These are phyloP conservation scores for Episyrphus balteatus DNA, from an alignment of 1,140 invertebrate genomes.

Conservation along the genomic window DNA sequence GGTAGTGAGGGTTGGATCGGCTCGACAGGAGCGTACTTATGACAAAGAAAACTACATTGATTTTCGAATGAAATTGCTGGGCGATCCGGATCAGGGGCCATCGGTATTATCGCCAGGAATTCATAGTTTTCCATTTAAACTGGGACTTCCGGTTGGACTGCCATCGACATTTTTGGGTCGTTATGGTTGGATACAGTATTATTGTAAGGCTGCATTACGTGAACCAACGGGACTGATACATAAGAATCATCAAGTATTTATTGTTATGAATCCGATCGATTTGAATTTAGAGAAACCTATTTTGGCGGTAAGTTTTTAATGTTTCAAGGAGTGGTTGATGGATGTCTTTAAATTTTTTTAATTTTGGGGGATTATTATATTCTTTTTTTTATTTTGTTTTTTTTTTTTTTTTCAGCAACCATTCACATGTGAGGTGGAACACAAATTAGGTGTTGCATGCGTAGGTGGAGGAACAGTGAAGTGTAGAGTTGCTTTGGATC, in stretches of 20 bases:
- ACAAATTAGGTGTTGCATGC: constrained; percentile 74
- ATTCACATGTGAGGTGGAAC: constrained; percentile 81
- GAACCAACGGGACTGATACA: constrained; percentile 84
- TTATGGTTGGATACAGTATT: constrained; percentile 93
- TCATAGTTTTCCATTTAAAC: constrained; percentile 90
- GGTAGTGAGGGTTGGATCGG: constrained; percentile 68
- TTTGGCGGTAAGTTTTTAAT: constrained; percentile 56
- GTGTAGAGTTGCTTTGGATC: constrained; percentile 74
- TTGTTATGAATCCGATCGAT: constrained; percentile 93
- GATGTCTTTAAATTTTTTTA: neutral
- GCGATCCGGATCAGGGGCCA: constrained; percentile 70
- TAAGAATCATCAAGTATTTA: constrained; percentile 94
- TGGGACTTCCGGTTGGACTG: constrained; percentile 77
- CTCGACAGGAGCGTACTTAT: constrained; percentile 68
- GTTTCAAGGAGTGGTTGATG: neutral
- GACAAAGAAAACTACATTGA: constrained; percentile 93
- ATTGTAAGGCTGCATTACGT: constrained; percentile 79
- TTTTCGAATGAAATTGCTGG: constrained; percentile 83
- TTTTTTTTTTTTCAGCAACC: constrained; percentile 58
- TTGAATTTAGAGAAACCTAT: constrained; percentile 82
- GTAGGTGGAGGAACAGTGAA: constrained; percentile 70
- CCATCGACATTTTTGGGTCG: constrained; percentile 90
- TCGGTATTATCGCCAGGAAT: constrained; percentile 84
- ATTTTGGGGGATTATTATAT: neutral
- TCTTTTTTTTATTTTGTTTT: too few relatives aligned